A percentile compares a stretch with the other conserved stretches of the same genome.
Conservation (phyloP, 2,888 invertebrate genomes). For the Euzophera pinguis region DNA sequence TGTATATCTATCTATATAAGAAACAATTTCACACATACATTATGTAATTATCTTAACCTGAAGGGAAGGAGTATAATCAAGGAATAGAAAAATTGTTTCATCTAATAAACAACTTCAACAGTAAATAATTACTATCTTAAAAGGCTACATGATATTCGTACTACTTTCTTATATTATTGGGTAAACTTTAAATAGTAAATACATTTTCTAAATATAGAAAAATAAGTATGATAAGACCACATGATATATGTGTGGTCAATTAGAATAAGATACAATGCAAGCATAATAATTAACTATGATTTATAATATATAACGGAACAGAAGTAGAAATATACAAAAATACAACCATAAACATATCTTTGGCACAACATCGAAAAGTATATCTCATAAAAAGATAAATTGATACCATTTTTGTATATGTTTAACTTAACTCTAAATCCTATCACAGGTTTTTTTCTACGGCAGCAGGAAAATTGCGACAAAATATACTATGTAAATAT, state of each 20-base stretch:
- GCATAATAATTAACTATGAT: not conserved
- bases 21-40: not conserved
- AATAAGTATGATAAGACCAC: not conserved
- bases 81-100: slow-evolving; percentile 59
- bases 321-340: slow-evolving; percentile 9
- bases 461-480: slow-evolving; percentile 27
- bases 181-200: not conserved
- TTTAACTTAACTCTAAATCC: slow-evolving; percentile 14
- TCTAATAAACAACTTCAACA: slow-evolving; percentile 38
- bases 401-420: slow-evolving; percentile 15
- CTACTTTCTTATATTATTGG: slow-evolving; percentile 16
- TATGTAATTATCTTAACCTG: not conserved
- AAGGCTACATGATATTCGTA: slow-evolving; percentile 38
- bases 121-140: slow-evolving; percentile 48
- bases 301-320: not conserved
- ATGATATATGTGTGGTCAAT: not conserved
- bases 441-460: slow-evolving; percentile 31
- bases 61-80: slow-evolving; percentile 59
- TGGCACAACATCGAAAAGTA: slow-evolving; percentile 9
- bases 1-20: not conserved
- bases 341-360: slow-evolving; percentile 10
- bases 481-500: slow-evolving; percentile 24
- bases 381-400: slow-evolving; percentile 16
- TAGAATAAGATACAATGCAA: not conserved
- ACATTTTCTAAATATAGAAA: not conserved